Evolutionary conservation across 2,113 vertebrate species (phyloP).

Genomic region (Pseudorectes ferrugineus): DNA sequence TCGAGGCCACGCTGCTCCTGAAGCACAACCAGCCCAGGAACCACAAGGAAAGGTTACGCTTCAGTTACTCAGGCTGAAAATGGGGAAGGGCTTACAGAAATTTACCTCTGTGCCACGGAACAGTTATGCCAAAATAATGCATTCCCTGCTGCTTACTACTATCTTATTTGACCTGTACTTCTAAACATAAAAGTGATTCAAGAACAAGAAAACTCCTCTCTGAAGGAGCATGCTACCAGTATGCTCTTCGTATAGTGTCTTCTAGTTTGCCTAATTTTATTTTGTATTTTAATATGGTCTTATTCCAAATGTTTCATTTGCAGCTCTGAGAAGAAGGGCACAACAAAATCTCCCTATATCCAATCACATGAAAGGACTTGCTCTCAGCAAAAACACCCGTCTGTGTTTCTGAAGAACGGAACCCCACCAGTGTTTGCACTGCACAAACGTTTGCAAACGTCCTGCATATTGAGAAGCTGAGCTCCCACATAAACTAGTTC

Average conservation of each 20-base stretch:
- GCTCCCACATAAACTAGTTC: neutral
- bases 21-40: neutral
- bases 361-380: neutral
- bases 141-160: neutral
- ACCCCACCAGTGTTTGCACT: accelerated
- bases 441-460: accelerated
- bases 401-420: neutral
- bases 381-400: neutral
- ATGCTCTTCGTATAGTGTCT: accelerated
- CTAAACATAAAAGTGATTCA: neutral
- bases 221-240: accelerated
- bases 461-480: neutral
- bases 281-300: accelerated
- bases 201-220: neutral
- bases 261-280: neutral
- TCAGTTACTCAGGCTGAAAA: neutral
- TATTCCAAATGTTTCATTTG: neutral
- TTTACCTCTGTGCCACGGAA: neutral
- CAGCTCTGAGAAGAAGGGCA: accelerated
- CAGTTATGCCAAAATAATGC: accelerated
- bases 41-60: neutral
- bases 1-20: accelerated
- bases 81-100: accelerated
- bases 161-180: neutral
- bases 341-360: neutral